phyloP scores from a whole-genome alignment of 2,797 vertebrate species.

The Eospalax fontanierii region DNA sequence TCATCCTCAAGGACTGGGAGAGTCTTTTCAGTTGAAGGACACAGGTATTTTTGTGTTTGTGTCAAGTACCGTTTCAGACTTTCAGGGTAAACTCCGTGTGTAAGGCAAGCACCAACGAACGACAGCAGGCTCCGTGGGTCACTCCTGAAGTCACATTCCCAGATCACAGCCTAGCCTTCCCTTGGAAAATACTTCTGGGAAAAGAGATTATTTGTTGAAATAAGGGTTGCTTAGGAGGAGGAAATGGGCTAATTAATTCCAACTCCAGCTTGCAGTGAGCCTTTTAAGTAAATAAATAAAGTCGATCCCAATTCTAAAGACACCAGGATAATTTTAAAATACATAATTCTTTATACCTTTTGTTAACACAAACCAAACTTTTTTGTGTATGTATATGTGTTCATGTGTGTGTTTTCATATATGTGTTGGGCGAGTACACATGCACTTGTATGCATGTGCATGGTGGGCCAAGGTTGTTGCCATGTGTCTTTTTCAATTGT shows the following conservation, averaged over 20 bases:
- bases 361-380: background rate
- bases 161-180: background rate
- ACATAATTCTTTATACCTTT: background rate
- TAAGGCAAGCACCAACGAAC: background rate
- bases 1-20: background rate
- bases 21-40: constrained; percentile 7
- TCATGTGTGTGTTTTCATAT: background rate
- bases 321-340: background rate
- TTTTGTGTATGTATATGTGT: background rate
- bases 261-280: background rate
- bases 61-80: background rate
- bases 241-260: background rate
- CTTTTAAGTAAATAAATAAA: constrained; percentile 23
- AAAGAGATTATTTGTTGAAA: constrained; percentile 42
- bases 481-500: background rate
- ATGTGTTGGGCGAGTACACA: background rate
- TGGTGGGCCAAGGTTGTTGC: background rate
- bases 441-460: background rate
- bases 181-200: background rate
- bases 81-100: background rate
- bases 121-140: background rate
- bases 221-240: background rate
- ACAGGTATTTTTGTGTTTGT: background rate
- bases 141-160: background rate
- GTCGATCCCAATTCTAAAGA: constrained; percentile 8